Percentiles rank a stretch among this genome's conserved stretches.
Conservation (phyloP, 2,113 vertebrate genomes). For the Sitta europaea region DNA sequence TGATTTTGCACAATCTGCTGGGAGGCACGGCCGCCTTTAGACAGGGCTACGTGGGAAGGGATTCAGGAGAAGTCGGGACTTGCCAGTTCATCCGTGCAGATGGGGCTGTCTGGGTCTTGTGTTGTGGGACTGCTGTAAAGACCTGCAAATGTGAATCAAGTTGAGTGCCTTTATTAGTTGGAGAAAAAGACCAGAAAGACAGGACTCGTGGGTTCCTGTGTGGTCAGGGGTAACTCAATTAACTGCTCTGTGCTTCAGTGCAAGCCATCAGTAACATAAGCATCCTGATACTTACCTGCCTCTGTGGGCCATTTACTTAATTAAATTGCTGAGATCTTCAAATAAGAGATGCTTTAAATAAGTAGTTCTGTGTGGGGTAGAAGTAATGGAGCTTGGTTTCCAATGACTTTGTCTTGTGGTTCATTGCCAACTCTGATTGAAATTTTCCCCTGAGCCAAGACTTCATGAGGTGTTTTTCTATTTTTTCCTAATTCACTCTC, state of each 20-base stretch:
- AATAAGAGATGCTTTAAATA: conserved; percentile 16
- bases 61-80: neutral
- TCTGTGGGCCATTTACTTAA: conserved; percentile 45
- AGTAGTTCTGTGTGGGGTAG: neutral
- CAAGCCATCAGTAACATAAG: neutral
- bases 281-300: conserved; percentile 26
- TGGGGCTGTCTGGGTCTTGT: neutral
- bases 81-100: neutral
- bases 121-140: neutral
- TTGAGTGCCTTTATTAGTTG: neutral
- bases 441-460: neutral
- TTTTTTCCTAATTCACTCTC: neutral
- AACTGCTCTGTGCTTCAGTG: neutral
- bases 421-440: conserved; percentile 37
- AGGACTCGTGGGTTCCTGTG: neutral
- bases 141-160: neutral
- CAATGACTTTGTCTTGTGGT: conserved; percentile 18
- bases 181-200: neutral
- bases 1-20: too few species aligned
- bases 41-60: neutral
- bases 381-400: conserved; percentile 43
- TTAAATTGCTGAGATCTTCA: conserved; percentile 47
- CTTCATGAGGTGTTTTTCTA: neutral
- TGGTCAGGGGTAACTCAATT: neutral
- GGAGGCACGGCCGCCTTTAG: neutral